Conservation (phyloP, 2,888 invertebrate species). For the Folsomia manolachei region DNA sequence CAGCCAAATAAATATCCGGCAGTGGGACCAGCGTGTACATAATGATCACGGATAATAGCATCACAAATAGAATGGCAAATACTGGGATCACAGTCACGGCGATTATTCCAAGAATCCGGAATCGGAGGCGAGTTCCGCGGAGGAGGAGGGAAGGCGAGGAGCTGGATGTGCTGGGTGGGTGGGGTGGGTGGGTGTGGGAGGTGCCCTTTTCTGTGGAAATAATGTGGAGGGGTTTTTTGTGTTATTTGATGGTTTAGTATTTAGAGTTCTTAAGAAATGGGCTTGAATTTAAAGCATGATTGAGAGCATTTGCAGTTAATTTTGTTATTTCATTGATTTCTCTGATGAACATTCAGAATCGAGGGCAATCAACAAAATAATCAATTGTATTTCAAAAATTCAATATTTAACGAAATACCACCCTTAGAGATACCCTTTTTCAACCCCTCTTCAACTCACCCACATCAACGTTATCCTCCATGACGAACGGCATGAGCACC, state of each 20-base stretch:
- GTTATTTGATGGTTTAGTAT: too few relatives aligned
- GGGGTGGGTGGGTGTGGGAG: neutral
- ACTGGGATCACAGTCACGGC: slow-evolving; percentile 17
- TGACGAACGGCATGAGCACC: neutral
- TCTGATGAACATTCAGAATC: too few relatives aligned
- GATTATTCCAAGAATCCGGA: slow-evolving; percentile 5
- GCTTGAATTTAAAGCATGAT: neutral
- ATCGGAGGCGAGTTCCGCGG: neutral
- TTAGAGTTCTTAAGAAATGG: neutral
- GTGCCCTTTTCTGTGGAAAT: neutral
- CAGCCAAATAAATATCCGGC: neutral
- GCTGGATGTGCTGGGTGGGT: neutral
- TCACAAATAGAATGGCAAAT: slow-evolving; percentile 4
- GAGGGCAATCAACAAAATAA: too few relatives aligned
- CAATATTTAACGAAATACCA: too few relatives aligned
- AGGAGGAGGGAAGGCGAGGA: neutral
- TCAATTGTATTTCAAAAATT: too few relatives aligned
- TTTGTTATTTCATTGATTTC: neutral
- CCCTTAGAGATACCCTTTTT: too few relatives aligned
- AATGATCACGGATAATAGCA: slow-evolving; percentile 3
- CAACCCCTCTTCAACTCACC: too few relatives aligned
- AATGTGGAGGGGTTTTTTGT: neutral
- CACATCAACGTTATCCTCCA: neutral
- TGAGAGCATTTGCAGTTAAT: too few relatives aligned
- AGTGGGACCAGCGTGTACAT: neutral